A percentile compares a stretch with the other conserved stretches of the same genome.
Conservation (phyloP, 2,797 vertebrate species). For the Pseudochirops corinnae region DNA sequence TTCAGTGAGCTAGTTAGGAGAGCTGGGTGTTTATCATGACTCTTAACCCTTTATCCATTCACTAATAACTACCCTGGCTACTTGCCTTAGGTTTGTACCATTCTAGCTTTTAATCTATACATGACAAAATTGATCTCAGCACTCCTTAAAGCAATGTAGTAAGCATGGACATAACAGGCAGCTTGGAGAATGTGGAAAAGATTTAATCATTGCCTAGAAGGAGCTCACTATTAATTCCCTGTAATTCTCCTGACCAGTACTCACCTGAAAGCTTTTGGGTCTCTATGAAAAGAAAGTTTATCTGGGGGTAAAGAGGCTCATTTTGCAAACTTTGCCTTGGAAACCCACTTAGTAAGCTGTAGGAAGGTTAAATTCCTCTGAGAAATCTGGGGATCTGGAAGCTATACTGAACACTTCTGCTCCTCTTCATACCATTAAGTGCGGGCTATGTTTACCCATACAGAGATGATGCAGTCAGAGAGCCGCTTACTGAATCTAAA, state of each 20-base stretch:
- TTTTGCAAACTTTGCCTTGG: slow-evolving; percentile 41
- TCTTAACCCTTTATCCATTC: neutral
- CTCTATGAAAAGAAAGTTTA: slow-evolving; percentile 39
- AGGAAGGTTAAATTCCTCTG: slow-evolving; percentile 18
- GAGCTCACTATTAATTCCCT: slow-evolving; percentile 30
- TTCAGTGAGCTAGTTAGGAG: neutral
- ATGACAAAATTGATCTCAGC: neutral
- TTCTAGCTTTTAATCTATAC: neutral
- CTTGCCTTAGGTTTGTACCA: neutral
- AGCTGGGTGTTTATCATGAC: neutral
- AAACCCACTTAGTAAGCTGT: slow-evolving; percentile 17
- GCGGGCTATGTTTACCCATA: slow-evolving; percentile 46
- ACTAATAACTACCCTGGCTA: neutral
- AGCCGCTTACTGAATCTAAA: slow-evolving; percentile 64
- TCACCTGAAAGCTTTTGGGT: slow-evolving; percentile 20
- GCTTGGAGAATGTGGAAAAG: neutral
- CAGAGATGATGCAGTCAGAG: slow-evolving; percentile 72
- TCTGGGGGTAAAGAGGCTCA: neutral
- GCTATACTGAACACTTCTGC: neutral
- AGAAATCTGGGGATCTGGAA: slow-evolving; percentile 35
- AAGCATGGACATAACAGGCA: neutral
- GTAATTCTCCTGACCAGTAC: slow-evolving; percentile 1
- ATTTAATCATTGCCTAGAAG: slow-evolving; percentile 21
- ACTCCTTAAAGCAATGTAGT: neutral
- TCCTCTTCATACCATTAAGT: slow-evolving; percentile 47